These are phyloP conservation scores for Leistus spinibarbis DNA, from an alignment of 2,888 invertebrate species.

Conservation along the genomic window DNA sequence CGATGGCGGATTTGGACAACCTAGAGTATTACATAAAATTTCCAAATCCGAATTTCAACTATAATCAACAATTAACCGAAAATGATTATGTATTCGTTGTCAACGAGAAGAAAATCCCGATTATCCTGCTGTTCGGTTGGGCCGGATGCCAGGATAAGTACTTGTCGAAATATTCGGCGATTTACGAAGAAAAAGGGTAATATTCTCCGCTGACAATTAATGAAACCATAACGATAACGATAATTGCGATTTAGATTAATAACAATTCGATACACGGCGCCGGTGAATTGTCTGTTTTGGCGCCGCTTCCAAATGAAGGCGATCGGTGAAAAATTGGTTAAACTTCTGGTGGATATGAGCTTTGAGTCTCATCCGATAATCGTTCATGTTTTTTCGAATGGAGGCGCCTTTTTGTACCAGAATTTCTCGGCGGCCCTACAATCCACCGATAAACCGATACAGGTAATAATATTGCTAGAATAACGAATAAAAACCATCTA, in stretches of 20 bases:
- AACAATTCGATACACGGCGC: slow-evolving; percentile 73
- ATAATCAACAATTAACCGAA: slow-evolving; percentile 52
- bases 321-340: slow-evolving; percentile 69
- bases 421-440: slow-evolving; percentile 68
- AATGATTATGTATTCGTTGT: slow-evolving; percentile 64
- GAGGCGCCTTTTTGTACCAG: slow-evolving; percentile 74
- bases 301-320: slow-evolving; percentile 64
- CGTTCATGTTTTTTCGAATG: slow-evolving; percentile 78
- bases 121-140: slow-evolving; percentile 78
- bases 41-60: slow-evolving; percentile 61
- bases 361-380: slow-evolving; percentile 74
- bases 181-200: slow-evolving; percentile 79
- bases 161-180: slow-evolving; percentile 77
- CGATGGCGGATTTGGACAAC: slow-evolving; percentile 57
- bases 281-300: slow-evolving; percentile 70
- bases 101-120: slow-evolving; percentile 68
- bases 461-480: slow-evolving; percentile 50
- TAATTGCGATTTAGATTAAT: slow-evolving; percentile 64
- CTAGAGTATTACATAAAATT: slow-evolving; percentile 69
- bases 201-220: neutral
- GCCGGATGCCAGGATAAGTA: slow-evolving; percentile 80
- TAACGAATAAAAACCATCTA: neutral
- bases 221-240: neutral
- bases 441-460: slow-evolving; percentile 60
- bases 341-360: slow-evolving; percentile 69